These are phyloP conservation scores for Pemphredon lugubris DNA, from an alignment of 2,888 invertebrate species.

Conservation along the genomic window DNA sequence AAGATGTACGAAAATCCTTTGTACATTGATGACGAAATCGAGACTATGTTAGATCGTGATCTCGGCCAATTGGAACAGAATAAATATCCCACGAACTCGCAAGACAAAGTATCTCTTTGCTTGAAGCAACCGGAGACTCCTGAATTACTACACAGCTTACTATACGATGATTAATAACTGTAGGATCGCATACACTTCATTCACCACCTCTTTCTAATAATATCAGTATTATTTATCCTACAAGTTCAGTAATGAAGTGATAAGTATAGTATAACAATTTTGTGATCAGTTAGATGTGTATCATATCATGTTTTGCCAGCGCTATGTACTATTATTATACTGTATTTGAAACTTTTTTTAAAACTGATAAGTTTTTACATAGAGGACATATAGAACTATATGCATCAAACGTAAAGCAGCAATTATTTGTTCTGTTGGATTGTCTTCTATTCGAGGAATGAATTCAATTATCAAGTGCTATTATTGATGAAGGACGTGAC, in stretches of 20 bases:
- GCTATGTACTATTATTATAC: too few species aligned
- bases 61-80: conserved; percentile 69
- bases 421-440: too few species aligned
- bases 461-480: too few species aligned
- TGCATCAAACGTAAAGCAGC: too few species aligned
- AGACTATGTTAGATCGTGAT: conserved; percentile 74
- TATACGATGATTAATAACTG: conserved; percentile 70
- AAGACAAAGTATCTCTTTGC: conserved; percentile 72
- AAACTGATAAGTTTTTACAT: too few species aligned
- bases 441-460: too few species aligned
- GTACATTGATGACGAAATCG: conserved; percentile 76
- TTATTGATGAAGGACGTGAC: too few species aligned
- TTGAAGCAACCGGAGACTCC: conserved; percentile 77
- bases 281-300: too few species aligned
- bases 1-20: conserved; percentile 75
- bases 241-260: background rate
- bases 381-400: too few species aligned
- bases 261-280: too few species aligned
- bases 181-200: background rate
- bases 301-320: too few species aligned
- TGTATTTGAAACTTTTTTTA: too few species aligned
- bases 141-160: conserved; percentile 74
- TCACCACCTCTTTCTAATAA: background rate
- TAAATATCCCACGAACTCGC: conserved; percentile 65
- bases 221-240: background rate